A percentile compares a stretch with the other conserved stretches of the same genome.
These are phyloP conservation scores for Microctonus brassicae DNA, from an alignment of 2,888 invertebrate species.

Conservation along the genomic window DNA sequence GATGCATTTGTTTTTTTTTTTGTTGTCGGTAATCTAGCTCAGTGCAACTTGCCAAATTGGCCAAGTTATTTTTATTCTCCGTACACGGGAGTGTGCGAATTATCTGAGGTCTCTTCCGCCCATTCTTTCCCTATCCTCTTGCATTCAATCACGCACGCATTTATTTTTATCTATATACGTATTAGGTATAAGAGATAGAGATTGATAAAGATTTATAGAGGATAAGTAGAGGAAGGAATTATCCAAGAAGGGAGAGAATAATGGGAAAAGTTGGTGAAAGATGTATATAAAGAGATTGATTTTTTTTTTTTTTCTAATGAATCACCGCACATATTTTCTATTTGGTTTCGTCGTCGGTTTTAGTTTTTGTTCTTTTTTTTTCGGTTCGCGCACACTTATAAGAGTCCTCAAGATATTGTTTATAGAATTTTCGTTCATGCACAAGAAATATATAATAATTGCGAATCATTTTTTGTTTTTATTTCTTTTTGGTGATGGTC, in stretches of 20 bases:
- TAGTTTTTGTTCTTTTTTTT: background rate
- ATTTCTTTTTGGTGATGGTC: background rate
- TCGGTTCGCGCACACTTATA: constrained; percentile 18
- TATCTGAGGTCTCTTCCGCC: constrained; percentile 16
- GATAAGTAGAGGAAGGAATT: background rate
- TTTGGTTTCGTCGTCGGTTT: constrained; percentile 22
- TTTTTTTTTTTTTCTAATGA: constrained; percentile 22
- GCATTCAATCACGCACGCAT: constrained; percentile 13
- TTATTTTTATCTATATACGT: background rate
- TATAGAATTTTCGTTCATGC: constrained; percentile 15
- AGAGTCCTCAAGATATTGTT: constrained; percentile 10
- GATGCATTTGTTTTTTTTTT: constrained; percentile 58
- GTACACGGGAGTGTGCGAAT: constrained; percentile 4
- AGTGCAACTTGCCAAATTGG: constrained; percentile 13
- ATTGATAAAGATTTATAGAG: constrained; percentile 4
- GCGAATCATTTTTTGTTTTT: constrained; percentile 5
- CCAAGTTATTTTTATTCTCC: background rate
- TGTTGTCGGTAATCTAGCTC: constrained; percentile 55
- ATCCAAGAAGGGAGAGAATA: constrained; percentile 19
- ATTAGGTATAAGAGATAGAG: background rate
- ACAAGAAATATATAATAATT: constrained; percentile 12
- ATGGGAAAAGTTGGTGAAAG: constrained; percentile 1
- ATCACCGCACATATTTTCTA: constrained; percentile 26
- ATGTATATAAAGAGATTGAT: constrained; percentile 8
- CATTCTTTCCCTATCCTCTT: constrained; percentile 32